Percentiles rank a stretch among this genome's conserved stretches.
Conservation (phyloP, 35 echinoderm and acorn worm genomes). For the Anneissia japonica region DNA sequence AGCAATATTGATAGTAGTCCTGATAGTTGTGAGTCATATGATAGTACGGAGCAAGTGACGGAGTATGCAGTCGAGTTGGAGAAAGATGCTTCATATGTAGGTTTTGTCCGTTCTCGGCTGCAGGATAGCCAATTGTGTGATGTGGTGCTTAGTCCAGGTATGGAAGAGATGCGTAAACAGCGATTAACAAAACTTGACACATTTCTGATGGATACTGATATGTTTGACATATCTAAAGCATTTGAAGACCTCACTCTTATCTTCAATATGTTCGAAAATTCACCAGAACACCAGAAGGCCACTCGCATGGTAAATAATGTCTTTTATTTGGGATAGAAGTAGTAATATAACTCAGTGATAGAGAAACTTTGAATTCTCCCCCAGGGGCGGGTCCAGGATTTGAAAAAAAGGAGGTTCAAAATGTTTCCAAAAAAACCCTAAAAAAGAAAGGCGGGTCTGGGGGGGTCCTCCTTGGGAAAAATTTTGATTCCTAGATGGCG, state of each 20-base stretch:
- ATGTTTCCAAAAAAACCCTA: no score
- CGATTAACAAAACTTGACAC: neutral
- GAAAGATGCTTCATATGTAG: neutral
- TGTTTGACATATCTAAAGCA: neutral
- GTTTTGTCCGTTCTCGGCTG: neutral
- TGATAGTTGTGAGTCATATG: neutral
- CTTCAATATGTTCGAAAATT: neutral
- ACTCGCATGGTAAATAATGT: neutral
- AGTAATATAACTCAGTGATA: no score
- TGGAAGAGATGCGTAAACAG: neutral
- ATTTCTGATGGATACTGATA: neutral
- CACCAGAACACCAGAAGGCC: neutral
- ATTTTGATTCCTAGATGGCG: no score
- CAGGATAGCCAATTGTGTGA: neutral
- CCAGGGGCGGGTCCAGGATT: no score
- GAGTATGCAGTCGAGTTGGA: neutral
- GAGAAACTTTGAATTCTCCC: no score
- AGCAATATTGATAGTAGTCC: neutral
- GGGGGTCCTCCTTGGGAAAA: no score
- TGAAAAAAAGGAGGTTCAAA: no score
- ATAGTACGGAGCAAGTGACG: neutral
- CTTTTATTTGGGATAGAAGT: no score
- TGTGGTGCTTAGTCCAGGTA: neutral
- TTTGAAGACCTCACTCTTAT: neutral
- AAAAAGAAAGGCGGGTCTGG: no score